phyloP scores from a whole-genome alignment of 2,797 vertebrate species.

The Gila robusta region DNA sequence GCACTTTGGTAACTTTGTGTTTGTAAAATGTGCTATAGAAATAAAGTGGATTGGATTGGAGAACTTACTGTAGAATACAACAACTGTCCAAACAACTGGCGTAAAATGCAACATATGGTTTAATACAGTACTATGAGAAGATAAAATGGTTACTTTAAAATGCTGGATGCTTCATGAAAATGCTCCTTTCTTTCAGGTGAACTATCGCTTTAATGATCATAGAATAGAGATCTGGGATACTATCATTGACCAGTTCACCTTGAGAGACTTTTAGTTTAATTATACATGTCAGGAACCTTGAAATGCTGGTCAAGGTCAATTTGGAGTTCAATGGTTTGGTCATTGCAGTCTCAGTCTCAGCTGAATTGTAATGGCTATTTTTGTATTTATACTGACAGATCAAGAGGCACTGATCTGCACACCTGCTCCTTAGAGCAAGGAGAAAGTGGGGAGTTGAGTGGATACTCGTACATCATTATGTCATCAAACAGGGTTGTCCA shows the following conservation, averaged over 20 bases:
- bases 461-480: slow-evolving; percentile 82
- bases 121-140: background rate
- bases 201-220: slow-evolving; percentile 9
- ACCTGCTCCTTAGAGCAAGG: slow-evolving; percentile 75
- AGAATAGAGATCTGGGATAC: slow-evolving; percentile 6
- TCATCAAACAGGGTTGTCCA: slow-evolving; percentile 74
- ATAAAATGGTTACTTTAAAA: background rate
- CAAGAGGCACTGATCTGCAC: slow-evolving; percentile 79
- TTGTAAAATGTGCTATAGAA: too few relatives aligned
- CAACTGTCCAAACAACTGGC: background rate
- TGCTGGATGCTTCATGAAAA: background rate
- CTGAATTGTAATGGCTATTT: slow-evolving; percentile 78
- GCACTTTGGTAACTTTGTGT: too few relatives aligned
- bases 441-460: slow-evolving; percentile 69
- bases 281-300: slow-evolving; percentile 66
- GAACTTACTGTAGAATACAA: background rate
- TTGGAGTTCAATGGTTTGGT: slow-evolving; percentile 69
- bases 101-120: background rate
- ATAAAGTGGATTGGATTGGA: too few relatives aligned
- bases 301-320: slow-evolving; percentile 73
- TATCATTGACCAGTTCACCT: slow-evolving; percentile 62
- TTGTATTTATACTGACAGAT: slow-evolving; percentile 77
- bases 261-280: slow-evolving; percentile 66
- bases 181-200: background rate
- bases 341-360: slow-evolving; percentile 65